A percentile compares a stretch with the other conserved stretches of the same genome.
phyloP scores from a whole-genome alignment of 30 jellyfish, hydroid and myxozoan species.

The Turritopsis rubra region DNA sequence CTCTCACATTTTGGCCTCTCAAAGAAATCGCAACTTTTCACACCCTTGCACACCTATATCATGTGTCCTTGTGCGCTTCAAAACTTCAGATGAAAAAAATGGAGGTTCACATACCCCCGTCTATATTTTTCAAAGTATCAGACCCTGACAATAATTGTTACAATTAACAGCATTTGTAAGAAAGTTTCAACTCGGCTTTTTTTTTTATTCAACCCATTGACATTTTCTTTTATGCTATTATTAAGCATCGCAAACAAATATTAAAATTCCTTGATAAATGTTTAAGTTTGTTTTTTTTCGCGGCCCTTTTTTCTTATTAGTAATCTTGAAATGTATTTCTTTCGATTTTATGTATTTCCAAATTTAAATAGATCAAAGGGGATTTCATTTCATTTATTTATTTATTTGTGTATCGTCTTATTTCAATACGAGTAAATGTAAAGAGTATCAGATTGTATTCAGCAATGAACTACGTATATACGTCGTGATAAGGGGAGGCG shows the following conservation, averaged over 20 bases:
- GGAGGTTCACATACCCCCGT: not conserved
- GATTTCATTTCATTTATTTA: not conserved
- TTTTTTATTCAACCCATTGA: not conserved
- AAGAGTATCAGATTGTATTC: not conserved
- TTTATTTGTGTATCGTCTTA: not conserved
- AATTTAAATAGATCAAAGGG: not conserved
- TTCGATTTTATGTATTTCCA: slow-evolving; percentile 1
- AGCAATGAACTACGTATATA: not conserved
- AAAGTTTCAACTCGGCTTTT: not conserved
- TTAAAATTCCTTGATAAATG: not conserved
- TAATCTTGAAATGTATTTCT: not conserved
- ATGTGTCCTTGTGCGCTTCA: too few species aligned
- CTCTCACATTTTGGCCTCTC: too few species aligned
- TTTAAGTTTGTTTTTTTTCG: not conserved
- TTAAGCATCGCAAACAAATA: not conserved
- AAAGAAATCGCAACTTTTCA: too few species aligned
- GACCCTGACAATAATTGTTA: not conserved
- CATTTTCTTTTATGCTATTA: not conserved
- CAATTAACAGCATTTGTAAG: not conserved
- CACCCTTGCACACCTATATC: too few species aligned
- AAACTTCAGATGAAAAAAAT: too few species aligned
- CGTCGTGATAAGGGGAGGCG: not conserved
- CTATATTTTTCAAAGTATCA: not conserved
- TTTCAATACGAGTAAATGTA: not conserved
- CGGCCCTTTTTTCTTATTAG: not conserved